phyloP scores from a whole-genome alignment of 2,797 vertebrate genomes.

The Craterocephalus amniculus region DNA sequence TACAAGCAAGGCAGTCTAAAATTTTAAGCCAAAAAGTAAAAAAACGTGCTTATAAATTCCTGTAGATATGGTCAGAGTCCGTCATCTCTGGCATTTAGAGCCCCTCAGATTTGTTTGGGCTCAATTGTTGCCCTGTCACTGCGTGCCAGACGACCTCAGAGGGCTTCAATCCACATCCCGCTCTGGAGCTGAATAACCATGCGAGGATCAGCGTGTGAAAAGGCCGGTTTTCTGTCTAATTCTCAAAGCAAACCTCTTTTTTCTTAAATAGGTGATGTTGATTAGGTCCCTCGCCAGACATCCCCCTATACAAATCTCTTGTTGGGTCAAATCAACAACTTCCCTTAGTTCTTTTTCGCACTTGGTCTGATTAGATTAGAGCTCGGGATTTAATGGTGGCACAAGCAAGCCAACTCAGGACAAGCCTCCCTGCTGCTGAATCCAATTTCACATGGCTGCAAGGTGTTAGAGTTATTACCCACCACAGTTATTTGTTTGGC shows the following conservation, averaged over 20 bases:
- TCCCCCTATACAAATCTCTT: constrained; percentile 84
- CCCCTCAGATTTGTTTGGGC: constrained; percentile 12
- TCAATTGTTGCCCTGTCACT: constrained; percentile 63
- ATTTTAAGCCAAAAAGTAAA: neutral
- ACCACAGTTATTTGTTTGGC: constrained; percentile 72
- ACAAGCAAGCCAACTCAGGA: constrained; percentile 45
- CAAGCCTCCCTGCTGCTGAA: constrained; percentile 57
- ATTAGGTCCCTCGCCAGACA: constrained; percentile 85
- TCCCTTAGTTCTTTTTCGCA: constrained; percentile 81
- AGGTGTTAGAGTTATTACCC: constrained; percentile 76
- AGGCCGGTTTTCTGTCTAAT: constrained; percentile 75
- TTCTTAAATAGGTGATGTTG: constrained; percentile 81
- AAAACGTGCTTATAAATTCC: neutral
- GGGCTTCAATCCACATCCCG: constrained; percentile 81
- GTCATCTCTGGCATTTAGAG: neutral
- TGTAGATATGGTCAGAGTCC: neutral
- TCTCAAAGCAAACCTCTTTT: constrained; percentile 81
- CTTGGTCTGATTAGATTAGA: constrained; percentile 74
- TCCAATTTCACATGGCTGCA: constrained; percentile 67
- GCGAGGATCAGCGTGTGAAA: constrained; percentile 79
- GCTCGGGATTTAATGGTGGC: constrained; percentile 63
- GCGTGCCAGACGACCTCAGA: constrained; percentile 77
- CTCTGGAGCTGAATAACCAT: constrained; percentile 60
- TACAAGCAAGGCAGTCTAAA: too few species aligned
- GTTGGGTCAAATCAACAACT: constrained; percentile 85